A percentile compares a stretch with the other conserved stretches of the same genome.
Conservation (phyloP, 2,888 invertebrate genomes). For the Brachyopa scutellaris region DNA sequence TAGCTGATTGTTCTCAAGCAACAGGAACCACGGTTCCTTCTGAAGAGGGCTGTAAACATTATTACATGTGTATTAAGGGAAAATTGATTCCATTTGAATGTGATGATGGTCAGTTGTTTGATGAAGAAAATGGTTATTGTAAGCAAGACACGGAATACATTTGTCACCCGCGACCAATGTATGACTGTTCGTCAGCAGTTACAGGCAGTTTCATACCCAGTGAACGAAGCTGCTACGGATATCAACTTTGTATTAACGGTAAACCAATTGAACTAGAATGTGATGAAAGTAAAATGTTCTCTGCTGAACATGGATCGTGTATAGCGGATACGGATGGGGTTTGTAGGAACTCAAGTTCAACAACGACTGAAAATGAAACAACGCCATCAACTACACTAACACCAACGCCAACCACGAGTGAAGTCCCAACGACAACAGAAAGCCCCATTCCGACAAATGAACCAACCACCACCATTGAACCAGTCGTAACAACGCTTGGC, state of each 20-base stretch:
- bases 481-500: background rate
- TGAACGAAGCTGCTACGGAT: constrained; percentile 73
- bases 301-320: constrained; percentile 64
- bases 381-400: background rate
- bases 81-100: no score
- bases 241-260: constrained; percentile 73
- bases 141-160: background rate
- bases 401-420: background rate
- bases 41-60: no score
- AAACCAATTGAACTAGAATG: constrained; percentile 73
- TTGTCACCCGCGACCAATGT: background rate
- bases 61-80: no score
- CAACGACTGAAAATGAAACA: constrained; percentile 1
- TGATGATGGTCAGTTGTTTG: no score
- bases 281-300: constrained; percentile 72
- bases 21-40: no score
- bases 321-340: constrained; percentile 72
- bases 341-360: constrained; percentile 48
- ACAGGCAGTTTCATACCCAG: constrained; percentile 59
- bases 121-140: no score
- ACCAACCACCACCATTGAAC: background rate
- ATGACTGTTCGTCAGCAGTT: background rate
- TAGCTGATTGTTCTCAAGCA: no score
- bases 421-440: background rate
- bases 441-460: background rate